Evolutionary conservation across 2,113 vertebrate genomes (phyloP).

Genomic region (Oenanthe oenanthe): DNA sequence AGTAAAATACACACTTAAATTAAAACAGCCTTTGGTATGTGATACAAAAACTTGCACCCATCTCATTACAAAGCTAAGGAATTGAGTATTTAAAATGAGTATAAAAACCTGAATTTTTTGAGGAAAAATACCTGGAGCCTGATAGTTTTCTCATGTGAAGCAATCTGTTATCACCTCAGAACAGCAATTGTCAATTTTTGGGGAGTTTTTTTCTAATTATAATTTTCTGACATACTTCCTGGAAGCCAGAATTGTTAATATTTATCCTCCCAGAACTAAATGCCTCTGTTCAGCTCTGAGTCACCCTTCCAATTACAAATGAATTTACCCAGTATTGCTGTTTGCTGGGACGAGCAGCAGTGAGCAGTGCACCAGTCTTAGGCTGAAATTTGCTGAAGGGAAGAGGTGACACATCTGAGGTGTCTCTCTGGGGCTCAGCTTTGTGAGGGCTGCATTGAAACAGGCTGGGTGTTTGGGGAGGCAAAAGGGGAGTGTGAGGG

Average conservation of each 20-base stretch:
- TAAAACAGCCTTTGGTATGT: neutral
- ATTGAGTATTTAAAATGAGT: neutral
- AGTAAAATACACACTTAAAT: neutral
- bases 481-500: rapidly evolving
- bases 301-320: neutral
- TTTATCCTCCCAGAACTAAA: neutral
- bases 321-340: neutral
- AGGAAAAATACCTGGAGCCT: neutral
- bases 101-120: neutral
- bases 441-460: rapidly evolving
- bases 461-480: neutral
- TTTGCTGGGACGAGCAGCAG: neutral
- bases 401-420: neutral
- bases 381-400: neutral
- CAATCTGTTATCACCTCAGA: neutral
- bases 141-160: neutral
- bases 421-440: neutral
- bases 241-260: neutral
- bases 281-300: neutral
- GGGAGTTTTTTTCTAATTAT: neutral
- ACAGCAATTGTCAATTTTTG: neutral
- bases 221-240: neutral
- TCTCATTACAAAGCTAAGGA: neutral
- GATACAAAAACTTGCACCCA: neutral
- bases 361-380: neutral